Evolutionary conservation across 2,888 invertebrate species (phyloP).

Genomic region (Luperina nickerlii): DNA sequence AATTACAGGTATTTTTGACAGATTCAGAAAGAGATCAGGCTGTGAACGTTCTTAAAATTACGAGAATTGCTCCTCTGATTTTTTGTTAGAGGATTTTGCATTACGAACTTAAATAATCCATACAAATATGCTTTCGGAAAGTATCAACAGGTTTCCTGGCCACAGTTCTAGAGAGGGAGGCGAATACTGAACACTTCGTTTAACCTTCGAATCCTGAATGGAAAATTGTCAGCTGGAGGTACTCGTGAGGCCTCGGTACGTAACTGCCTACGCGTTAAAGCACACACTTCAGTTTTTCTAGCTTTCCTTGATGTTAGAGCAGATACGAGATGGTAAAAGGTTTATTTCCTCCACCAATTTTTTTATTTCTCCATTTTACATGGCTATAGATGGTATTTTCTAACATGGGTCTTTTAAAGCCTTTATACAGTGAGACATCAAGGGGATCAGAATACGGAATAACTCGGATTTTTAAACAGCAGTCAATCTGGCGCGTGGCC

Average conservation of each 20-base stretch:
- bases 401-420: too few species aligned
- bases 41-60: too few species aligned
- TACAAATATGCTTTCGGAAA: neutral
- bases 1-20: too few species aligned
- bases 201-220: constrained; percentile 86
- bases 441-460: too few species aligned
- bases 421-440: neutral
- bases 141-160: constrained; percentile 67
- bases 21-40: too few species aligned
- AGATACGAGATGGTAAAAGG: neutral
- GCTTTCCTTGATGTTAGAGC: neutral
- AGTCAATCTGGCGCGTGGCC: neutral
- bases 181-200: constrained; percentile 85
- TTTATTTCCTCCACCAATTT: neutral
- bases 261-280: constrained; percentile 41
- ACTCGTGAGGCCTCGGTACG: constrained; percentile 57
- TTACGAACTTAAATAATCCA: neutral
- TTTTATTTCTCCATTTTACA: neutral
- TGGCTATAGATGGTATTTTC: neutral
- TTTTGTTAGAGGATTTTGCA: neutral
- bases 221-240: constrained; percentile 74
- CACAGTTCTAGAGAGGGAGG: constrained; percentile 67
- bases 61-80: neutral
- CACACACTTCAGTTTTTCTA: constrained; percentile 31
- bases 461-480: neutral